Evolutionary conservation across 2,113 vertebrate genomes (phyloP).

Genomic region (Toxostoma redivivum): DNA sequence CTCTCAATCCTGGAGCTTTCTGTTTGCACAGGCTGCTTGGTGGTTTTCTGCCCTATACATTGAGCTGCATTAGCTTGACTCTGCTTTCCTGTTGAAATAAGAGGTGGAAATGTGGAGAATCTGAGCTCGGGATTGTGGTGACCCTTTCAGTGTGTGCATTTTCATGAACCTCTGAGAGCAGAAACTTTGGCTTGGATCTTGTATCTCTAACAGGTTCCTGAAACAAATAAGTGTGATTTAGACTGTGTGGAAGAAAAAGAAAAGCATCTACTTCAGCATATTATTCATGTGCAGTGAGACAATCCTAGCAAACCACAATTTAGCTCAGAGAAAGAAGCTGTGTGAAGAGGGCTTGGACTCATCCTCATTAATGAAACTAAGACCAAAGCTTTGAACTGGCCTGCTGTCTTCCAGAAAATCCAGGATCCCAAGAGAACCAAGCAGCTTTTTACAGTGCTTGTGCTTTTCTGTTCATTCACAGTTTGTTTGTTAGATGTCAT

Average conservation of each 20-base stretch:
- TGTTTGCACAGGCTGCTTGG: neutral
- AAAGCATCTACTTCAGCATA: neutral
- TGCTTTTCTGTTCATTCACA: constrained; percentile 35
- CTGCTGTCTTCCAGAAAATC: constrained; percentile 5
- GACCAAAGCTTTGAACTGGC: constrained; percentile 13
- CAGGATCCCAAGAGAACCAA: neutral
- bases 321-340: neutral
- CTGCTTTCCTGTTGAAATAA: neutral
- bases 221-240: neutral
- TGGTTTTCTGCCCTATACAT: neutral
- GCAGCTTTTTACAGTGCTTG: neutral
- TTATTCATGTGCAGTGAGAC: neutral
- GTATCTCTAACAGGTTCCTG: neutral
- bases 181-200: neutral
- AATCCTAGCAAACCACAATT: neutral
- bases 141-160: neutral
- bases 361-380: neutral
- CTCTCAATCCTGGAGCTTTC: neutral
- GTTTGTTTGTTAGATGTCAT: constrained; percentile 52
- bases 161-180: neutral
- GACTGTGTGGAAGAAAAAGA: neutral
- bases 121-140: neutral
- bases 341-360: neutral
- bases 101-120: neutral
- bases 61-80: neutral